Evolutionary conservation across 2,888 invertebrate genomes (phyloP).

Genomic region (Drosophila picticornis): DNA sequence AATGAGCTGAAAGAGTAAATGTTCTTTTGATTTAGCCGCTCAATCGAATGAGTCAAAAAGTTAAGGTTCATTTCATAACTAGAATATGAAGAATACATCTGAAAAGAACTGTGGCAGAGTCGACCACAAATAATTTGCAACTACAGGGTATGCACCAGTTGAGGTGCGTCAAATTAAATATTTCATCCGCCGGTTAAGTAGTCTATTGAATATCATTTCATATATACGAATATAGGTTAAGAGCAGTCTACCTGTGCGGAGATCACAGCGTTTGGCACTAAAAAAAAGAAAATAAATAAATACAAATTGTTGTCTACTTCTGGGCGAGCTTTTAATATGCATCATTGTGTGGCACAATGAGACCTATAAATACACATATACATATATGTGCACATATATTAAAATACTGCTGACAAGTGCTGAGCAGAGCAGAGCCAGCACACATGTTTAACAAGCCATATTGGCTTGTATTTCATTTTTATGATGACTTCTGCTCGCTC

Average conservation of each 20-base stretch:
- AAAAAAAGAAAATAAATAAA: constrained; percentile 30
- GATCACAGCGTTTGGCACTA: constrained; percentile 10
- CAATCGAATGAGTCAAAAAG: not conserved
- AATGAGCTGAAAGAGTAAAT: constrained; percentile 59
- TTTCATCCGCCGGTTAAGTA: not conserved
- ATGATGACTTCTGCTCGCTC: constrained; percentile 64
- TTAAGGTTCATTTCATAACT: not conserved
- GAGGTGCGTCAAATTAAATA: not conserved
- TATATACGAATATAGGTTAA: constrained; percentile 5
- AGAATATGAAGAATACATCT: not conserved
- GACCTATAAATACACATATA: not conserved
- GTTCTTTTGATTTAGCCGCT: constrained; percentile 48
- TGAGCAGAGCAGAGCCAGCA: constrained; percentile 31
- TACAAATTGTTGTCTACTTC: constrained; percentile 63
- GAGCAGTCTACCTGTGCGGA: constrained; percentile 3
- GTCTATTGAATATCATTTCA: constrained; percentile 5
- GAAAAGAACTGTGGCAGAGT: not conserved
- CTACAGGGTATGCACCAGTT: constrained; percentile 12
- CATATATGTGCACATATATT: constrained; percentile 40
- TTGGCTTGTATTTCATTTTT: constrained; percentile 77
- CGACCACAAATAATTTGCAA: not conserved
- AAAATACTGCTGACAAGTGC: constrained; percentile 63
- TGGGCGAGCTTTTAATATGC: constrained; percentile 50
- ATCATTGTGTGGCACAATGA: constrained; percentile 37
- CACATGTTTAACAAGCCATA: constrained; percentile 72